phyloP scores from a whole-genome alignment of 2,113 vertebrate genomes.

The Procavia capensis region DNA sequence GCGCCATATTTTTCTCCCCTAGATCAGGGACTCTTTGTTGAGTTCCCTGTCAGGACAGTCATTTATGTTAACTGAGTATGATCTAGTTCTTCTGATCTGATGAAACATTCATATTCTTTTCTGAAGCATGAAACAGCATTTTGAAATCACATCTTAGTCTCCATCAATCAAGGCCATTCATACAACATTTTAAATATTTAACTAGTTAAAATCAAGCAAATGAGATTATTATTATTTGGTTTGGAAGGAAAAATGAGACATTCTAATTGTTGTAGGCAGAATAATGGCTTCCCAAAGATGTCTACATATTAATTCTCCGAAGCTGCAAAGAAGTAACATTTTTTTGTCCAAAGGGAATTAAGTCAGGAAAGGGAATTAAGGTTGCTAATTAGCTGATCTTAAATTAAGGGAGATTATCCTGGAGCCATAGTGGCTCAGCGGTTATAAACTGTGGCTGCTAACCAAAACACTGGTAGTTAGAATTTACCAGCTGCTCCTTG shows the following conservation, averaged over 20 bases:
- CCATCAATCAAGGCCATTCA: not conserved
- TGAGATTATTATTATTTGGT: not conserved
- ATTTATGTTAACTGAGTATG: no score
- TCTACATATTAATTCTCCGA: not conserved
- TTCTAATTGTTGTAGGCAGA: not conserved
- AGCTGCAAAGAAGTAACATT: not conserved
- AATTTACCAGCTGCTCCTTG: no score
- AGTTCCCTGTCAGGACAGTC: no score
- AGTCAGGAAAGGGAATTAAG: not conserved
- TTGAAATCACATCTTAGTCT: not conserved
- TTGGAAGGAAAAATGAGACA: not conserved
- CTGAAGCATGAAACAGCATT: no score
- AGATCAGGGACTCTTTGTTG: no score
- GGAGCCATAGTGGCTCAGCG: no score
- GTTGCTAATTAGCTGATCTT: not conserved
- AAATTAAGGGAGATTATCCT: not conserved
- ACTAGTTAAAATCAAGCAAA: slow-evolving; percentile 19
- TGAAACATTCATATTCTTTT: no score
- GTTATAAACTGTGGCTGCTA: no score
- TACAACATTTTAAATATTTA: slow-evolving; percentile 30
- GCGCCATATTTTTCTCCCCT: no score
- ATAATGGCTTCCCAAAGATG: not conserved
- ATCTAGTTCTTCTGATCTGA: no score
- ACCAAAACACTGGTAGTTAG: no score
- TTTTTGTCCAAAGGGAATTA: not conserved